These are phyloP conservation scores for Hymenopus coronatus DNA, from an alignment of 2,888 invertebrate species.

Conservation along the genomic window DNA sequence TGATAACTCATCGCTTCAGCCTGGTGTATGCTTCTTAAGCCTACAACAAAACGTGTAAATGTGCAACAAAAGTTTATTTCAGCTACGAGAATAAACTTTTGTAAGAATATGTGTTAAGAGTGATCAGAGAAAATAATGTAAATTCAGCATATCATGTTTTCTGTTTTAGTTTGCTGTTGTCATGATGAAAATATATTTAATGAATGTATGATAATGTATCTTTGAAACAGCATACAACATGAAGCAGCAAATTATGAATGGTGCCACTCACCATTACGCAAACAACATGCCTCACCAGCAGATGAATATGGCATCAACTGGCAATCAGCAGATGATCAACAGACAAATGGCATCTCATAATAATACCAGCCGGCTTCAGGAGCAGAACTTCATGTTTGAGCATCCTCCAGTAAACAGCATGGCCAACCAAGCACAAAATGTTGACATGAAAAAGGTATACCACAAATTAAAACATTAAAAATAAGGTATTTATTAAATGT, in stretches of 20 bases:
- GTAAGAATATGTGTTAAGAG: too few species aligned
- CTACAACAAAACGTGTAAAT: too few species aligned
- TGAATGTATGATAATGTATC: not conserved
- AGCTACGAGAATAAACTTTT: too few species aligned
- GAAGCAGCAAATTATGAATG: constrained; percentile 11
- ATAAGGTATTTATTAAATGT: too few species aligned
- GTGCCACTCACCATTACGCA: not conserved
- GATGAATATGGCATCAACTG: not conserved
- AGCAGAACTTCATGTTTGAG: not conserved
- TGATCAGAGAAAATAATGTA: too few species aligned
- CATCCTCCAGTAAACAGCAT: not conserved
- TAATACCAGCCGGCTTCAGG: not conserved
- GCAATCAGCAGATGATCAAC: not conserved
- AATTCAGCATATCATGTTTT: too few species aligned
- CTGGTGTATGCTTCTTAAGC: too few species aligned
- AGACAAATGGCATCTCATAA: not conserved
- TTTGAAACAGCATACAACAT: not conserved
- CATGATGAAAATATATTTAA: too few species aligned
- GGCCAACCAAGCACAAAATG: not conserved
- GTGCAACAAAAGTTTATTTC: too few species aligned
- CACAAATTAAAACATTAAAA: too few species aligned
- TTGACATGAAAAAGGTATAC: not conserved
- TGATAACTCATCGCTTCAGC: too few species aligned
- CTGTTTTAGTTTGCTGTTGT: too few species aligned
- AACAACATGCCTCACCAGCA: not conserved